Evolutionary conservation across 2,113 vertebrate genomes (phyloP).

Genomic region (Chloropsis cyanopogon): DNA sequence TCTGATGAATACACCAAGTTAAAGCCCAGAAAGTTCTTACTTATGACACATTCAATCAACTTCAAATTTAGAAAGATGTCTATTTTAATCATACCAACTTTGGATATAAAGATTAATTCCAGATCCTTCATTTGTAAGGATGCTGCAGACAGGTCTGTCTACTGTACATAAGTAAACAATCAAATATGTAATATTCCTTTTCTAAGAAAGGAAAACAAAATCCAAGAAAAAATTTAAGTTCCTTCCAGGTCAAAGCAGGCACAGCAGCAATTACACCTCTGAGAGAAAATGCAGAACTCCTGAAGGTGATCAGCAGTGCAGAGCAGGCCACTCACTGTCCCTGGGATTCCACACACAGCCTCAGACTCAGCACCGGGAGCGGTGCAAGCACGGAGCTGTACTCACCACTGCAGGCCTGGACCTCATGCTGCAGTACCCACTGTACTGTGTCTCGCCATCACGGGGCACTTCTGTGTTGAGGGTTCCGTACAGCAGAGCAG

Average conservation of each 20-base stretch:
- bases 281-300: not conserved
- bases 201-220: not conserved
- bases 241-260: not conserved
- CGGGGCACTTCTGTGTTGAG: conserved; percentile 78
- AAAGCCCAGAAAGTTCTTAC: not conserved
- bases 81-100: not conserved
- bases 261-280: not conserved
- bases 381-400: not conserved
- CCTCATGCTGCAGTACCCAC: conserved; percentile 89
- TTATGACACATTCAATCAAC: not conserved
- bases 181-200: not conserved
- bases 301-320: not conserved
- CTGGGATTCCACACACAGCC: not conserved
- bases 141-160: not conserved
- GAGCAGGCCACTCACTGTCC: not conserved
- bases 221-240: not conserved
- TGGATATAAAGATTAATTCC: not conserved
- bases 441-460: conserved; percentile 88
- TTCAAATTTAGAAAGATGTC: not conserved
- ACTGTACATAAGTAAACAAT: not conserved
- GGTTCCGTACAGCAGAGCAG: conserved; percentile 83
- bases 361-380: not conserved
- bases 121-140: not conserved
- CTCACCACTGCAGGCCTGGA: conserved; percentile 80
- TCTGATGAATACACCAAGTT: not conserved